Evolutionary conservation across 2,888 invertebrate genomes (phyloP), one percentile per base, ranked within the genome.

Genomic region (Nematopogon swammerdamellus): DNA sequence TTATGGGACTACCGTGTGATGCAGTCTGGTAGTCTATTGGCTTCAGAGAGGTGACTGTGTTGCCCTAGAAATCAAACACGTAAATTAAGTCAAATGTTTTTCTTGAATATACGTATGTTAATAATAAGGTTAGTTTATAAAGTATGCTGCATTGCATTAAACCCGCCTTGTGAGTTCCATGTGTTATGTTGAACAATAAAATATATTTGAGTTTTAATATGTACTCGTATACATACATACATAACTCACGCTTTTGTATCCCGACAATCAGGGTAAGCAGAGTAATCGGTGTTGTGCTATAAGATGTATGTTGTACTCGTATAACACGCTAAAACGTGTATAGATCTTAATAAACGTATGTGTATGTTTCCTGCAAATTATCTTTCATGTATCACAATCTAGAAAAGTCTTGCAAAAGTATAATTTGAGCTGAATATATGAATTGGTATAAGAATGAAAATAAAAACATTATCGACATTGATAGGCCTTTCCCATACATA

Each of bases 1-100:
- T 53, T n/a, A 64, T 55, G 0, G 63, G 64, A 43, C 64, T 60
- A 5, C 67, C 67, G 0, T 60, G 58, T 50, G 65, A 63, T 5
- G 72, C 50, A 1, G 68, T 67, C 54, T 74, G 74, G 45, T 66
- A 67, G 54, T 74, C 74, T 17, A 74, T 60, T 1, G 64, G 55
- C 11, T 64, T 59, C n/a, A 64, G 54, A 14, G 18, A 46, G 3
- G 64, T 54, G 1, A 67, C 36, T 1, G 49, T 53, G 3, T 63
- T 63, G 3, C 61, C 60, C 69, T 70, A 63, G 3, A 63, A 63
- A 16, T 18, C 5, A 6, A 17, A 47, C 14, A 49, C 19, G 45
- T 36, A 17, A 17, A 14, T 36, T 14, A 36, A 36, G 36, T 8
- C 3, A 36, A 14, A 14, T 14, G 36, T 36, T n/a, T n/a, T n/a